Percentiles rank a stretch among this genome's conserved stretches.
Conservation (phyloP, 2,888 invertebrate species). For the Tolmerus cingulatus region DNA sequence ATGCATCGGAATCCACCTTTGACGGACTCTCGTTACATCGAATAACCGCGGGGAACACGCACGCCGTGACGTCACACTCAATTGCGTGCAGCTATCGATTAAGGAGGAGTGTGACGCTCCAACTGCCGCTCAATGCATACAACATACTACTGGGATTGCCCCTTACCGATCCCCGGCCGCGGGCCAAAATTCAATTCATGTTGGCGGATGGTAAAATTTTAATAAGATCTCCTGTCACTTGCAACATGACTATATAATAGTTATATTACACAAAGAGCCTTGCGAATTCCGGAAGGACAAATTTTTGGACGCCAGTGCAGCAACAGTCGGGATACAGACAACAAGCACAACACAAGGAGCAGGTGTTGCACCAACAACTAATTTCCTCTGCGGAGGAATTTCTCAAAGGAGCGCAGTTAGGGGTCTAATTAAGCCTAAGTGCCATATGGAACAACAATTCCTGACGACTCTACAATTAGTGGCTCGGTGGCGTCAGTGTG, state of each 20-base stretch:
- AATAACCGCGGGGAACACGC: slow-evolving; percentile 19
- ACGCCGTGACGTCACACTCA: slow-evolving; percentile 32
- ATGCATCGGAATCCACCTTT: slow-evolving; percentile 22
- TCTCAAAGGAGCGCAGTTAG: background rate
- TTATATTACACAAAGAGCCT: background rate
- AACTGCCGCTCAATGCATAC: slow-evolving; percentile 11
- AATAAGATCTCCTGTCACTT: slow-evolving; percentile 8
- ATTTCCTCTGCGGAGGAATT: background rate
- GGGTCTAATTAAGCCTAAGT: background rate
- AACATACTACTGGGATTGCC: background rate
- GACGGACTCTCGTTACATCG: slow-evolving; percentile 28
- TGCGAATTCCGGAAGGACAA: background rate
- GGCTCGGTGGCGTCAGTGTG: background rate
- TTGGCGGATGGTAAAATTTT: slow-evolving; percentile 1
- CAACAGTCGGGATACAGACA: background rate
- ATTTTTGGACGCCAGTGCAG: background rate
- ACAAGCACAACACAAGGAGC: background rate
- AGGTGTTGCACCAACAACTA: slow-evolving; percentile 2
- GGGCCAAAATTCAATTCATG: background rate
- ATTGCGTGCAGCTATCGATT: slow-evolving; percentile 43
- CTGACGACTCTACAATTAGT: background rate
- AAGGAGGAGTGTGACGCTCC: slow-evolving; percentile 32
- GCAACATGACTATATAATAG: background rate
- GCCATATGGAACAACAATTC: slow-evolving; percentile 9
- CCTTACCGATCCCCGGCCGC: background rate